These are phyloP conservation scores for Oscheius sp. DNA, from an alignment of 2,888 invertebrate species.

Conservation along the genomic window DNA sequence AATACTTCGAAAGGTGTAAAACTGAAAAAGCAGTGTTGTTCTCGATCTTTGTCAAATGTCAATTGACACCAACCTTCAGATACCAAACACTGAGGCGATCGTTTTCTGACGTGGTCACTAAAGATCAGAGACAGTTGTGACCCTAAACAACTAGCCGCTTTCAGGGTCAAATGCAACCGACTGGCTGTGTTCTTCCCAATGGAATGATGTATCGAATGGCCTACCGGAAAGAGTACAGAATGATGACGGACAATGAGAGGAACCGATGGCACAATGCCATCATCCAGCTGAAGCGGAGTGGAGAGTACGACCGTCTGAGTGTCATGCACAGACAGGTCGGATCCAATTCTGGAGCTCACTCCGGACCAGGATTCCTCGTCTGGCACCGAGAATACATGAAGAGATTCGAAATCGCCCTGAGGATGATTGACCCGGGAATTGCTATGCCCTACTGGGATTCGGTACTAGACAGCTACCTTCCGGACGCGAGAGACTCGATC, in stretches of 20 bases:
- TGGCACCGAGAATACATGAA: slow-evolving; percentile 72
- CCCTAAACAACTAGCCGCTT: slow-evolving; percentile 10
- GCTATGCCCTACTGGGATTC: slow-evolving; percentile 75
- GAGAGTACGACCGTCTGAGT: slow-evolving; percentile 69
- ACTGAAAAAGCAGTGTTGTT: too few species aligned
- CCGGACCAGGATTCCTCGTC: slow-evolving; percentile 71
- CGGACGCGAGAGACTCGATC: slow-evolving; percentile 69
- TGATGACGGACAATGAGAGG: slow-evolving; percentile 67
- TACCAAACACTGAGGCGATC: too few species aligned
- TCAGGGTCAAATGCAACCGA: slow-evolving; percentile 59
- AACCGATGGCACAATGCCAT: slow-evolving; percentile 63
- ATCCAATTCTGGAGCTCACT: slow-evolving; percentile 69
- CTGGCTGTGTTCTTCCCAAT: slow-evolving; percentile 60
- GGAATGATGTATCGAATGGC: slow-evolving; percentile 64
- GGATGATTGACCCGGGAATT: slow-evolving; percentile 72
- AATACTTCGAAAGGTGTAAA: too few species aligned
- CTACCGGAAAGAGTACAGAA: slow-evolving; percentile 66
- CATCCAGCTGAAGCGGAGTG: slow-evolving; percentile 64
- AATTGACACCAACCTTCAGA: too few species aligned
- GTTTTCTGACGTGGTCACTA: too few species aligned
- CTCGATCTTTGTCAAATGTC: too few species aligned
- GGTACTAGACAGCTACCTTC: slow-evolving; percentile 65
- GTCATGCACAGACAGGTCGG: slow-evolving; percentile 69
- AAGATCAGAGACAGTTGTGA: too few species aligned
- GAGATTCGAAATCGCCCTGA: slow-evolving; percentile 67